Evolutionary conservation across 1,140 invertebrate genomes (phyloP), one percentile per base, ranked within the genome.

Genomic region (Calliphora vicina): DNA sequence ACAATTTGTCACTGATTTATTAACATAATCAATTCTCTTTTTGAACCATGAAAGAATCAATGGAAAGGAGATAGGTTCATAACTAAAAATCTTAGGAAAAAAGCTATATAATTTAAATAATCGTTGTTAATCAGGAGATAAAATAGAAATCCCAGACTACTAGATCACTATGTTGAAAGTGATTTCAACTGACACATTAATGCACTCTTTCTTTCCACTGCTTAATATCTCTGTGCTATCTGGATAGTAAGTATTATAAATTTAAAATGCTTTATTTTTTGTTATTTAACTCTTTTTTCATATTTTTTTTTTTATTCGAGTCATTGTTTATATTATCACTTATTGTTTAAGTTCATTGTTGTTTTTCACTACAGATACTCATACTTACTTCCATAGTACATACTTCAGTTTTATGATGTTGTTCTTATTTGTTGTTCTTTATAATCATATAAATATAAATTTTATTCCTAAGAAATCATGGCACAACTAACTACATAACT

Each of bases 321-420:
- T 57, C 50, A 50, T 57, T 80, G 42, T 80, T 80, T 35, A 35
- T 80, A 80, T 80, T 50, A 50, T 80, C 50, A 80, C 50, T 80
- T 80, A 80, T 43, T 57, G 42, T 50, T 80, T 57, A 50, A 80
- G 42, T 80, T 80, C 50, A 45, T 80, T 80, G 78, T 80, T 45
- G 15, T 57, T 57, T n/a, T 57, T 15, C 2, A n/a, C n/a, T 57
- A n/a, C 50, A 45, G 43, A 12, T 45, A n/a, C 45, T 5, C 1
- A 35, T 35, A 35, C 35, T 35, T 35, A 6, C 6, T 8, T 35
- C 10, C 35, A 0, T 35, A 35, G 35, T 35, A 6, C n/a, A 10
- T 35, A 10, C 10, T 35, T 5, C 4, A 17, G 27, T 80, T 15
- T 61, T 50, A 57, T 50, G 2, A 6, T 29, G 20, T 80, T 76